Base-by-base conservation (phyloP, 2,113 vertebrate genomes). In the Galeopterus variegatus region DNA sequence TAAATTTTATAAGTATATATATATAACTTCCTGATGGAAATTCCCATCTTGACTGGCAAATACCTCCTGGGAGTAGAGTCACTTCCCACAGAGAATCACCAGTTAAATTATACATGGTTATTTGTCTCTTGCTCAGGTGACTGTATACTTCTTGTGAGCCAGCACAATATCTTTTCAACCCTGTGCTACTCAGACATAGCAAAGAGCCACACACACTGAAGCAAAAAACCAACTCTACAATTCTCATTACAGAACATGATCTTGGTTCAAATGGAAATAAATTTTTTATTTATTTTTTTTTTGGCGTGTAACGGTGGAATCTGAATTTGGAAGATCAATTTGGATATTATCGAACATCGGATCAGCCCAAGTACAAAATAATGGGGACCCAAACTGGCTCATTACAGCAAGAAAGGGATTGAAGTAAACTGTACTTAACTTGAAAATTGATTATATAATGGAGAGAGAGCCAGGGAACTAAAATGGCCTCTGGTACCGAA, bases 351-450 rank as follows among this genome's bases (percentile, higher is more conserved):
- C 93, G 13, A 52, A 41, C 67, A 88, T 5, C 75, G 36, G 23
- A 28, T 72, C 41, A 21, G 36, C 18, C 60, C 11, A 88, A 67
- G 8, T 41, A 50, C 8, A 95, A 84, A 69, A 65, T 18, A 58
- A 69, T 7, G 24, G 45, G 4, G 15, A 33, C 17, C 4, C 28
- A 67, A 88, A 73, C 1, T 48, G 84, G 11, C 60, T 94, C 50
- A 84, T 7, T 87, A 85, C 3, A 70, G 19, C 50, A 8, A 75
- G 10, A 70, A 96, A 33, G 23, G 3, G 10, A 80, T 28, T 79
- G 15, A 79, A 76, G 45, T 54, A 60, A 87, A 62, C 9, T 86
- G 24, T 21, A 48, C 48, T 79, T 79, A 96, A 79, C 41, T 92
- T 90, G 65, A 26, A 19, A 91, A 93, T 19, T 62, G 33, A 75